Conservation (phyloP, 1,140 invertebrate species). For the Temnothorax curvispinosus region DNA sequence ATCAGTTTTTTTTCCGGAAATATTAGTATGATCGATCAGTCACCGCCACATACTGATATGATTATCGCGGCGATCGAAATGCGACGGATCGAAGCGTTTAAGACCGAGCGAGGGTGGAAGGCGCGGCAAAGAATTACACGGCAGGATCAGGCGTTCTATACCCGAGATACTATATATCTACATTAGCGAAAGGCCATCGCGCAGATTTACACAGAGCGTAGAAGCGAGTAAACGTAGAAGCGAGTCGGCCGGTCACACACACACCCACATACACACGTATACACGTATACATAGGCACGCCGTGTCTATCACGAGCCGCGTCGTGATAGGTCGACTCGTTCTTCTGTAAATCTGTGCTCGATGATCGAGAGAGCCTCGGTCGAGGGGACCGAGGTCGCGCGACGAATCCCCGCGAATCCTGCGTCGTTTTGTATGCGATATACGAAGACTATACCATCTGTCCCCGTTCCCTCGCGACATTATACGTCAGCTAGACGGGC, state of each 20-base stretch:
- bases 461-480: conserved; percentile 3
- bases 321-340: conserved; percentile 63
- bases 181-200: conserved; percentile 66
- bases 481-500: conserved; percentile 16
- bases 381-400: conserved; percentile 19
- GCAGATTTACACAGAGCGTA: conserved; percentile 60
- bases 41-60: neutral
- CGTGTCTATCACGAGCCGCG: neutral
- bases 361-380: conserved; percentile 33
- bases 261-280: neutral
- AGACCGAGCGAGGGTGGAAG: conserved; percentile 49
- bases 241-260: conserved; percentile 57
- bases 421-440: conserved; percentile 56
- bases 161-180: conserved; percentile 48
- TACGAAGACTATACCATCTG: conserved; percentile 26
- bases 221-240: conserved; percentile 53
- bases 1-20: neutral
- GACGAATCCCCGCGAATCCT: conserved; percentile 55
- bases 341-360: conserved; percentile 57
- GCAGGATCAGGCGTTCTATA: conserved; percentile 26
- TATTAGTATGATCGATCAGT: conserved; percentile 7
- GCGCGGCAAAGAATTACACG: conserved; percentile 44
- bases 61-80: conserved; percentile 34
- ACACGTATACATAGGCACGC: neutral
- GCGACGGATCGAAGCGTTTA: neutral